phyloP scores from a whole-genome alignment of 2,888 invertebrate species.

The Netelia virgata region DNA sequence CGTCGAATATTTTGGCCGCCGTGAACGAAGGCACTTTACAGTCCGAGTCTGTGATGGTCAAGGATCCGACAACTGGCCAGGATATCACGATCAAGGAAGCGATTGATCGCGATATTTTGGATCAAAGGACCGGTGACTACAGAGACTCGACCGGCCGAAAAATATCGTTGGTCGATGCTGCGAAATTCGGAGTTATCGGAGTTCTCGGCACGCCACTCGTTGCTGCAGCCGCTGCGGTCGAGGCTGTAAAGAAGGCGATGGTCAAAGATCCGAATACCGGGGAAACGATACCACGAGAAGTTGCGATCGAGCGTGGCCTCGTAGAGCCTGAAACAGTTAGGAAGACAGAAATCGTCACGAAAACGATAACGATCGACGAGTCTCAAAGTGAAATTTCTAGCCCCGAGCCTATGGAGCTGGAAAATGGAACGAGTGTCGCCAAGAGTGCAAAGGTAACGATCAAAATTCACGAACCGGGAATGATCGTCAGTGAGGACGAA shows the following conservation, averaged over 20 bases:
- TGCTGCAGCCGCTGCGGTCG: slow-evolving; percentile 89
- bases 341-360: slow-evolving; percentile 67
- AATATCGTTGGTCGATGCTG: slow-evolving; percentile 90
- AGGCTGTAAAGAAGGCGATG: slow-evolving; percentile 88
- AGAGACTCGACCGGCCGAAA: slow-evolving; percentile 88
- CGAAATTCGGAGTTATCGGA: slow-evolving; percentile 91
- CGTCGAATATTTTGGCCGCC: slow-evolving; percentile 91
- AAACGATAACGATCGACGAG: slow-evolving; percentile 40
- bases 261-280: slow-evolving; percentile 93
- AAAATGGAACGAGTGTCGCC: not conserved
- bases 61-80: slow-evolving; percentile 90
- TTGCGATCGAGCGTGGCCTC: slow-evolving; percentile 92
- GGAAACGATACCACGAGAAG: slow-evolving; percentile 92
- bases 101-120: slow-evolving; percentile 90
- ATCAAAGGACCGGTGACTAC: slow-evolving; percentile 90
- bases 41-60: slow-evolving; percentile 89
- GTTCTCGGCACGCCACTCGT: slow-evolving; percentile 92
- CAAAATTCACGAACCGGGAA: slow-evolving; percentile 8
- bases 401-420: not conserved
- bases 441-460: slow-evolving; percentile 23
- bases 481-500: not conserved
- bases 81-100: slow-evolving; percentile 91
- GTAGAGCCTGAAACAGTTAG: slow-evolving; percentile 84
- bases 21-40: slow-evolving; percentile 91
- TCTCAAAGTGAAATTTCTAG: slow-evolving; percentile 3